These are phyloP conservation scores for Acipenser transmontanus DNA, from an alignment of 2,797 vertebrate species.

Conservation along the genomic window DNA sequence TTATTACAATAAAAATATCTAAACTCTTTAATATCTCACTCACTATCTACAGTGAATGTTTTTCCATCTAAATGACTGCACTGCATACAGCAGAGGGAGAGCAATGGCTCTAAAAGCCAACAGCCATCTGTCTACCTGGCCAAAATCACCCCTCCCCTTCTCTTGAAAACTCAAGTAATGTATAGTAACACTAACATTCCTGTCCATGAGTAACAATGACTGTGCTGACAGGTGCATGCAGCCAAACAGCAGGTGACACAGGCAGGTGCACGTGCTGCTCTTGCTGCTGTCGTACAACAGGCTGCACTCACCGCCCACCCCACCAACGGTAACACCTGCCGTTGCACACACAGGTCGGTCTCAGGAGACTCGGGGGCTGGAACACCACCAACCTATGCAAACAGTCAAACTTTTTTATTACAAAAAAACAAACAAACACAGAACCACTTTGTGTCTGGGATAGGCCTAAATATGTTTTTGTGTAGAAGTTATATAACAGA, in stretches of 20 bases:
- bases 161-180: slow-evolving; percentile 33
- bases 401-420: no score
- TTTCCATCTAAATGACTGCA: no score
- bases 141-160: slow-evolving; percentile 20
- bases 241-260: slow-evolving; percentile 27
- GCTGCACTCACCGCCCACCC: slow-evolving; percentile 11
- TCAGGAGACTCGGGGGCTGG: no score
- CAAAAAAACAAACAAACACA: no score
- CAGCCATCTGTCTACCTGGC: slow-evolving; percentile 33
- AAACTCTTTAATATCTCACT: no score
- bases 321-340: slow-evolving; percentile 9
- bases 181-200: slow-evolving; percentile 25
- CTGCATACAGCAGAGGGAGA: no score
- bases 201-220: slow-evolving; percentile 24
- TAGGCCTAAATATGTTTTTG: no score
- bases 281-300: slow-evolving; percentile 17
- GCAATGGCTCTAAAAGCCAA: slow-evolving; percentile 19
- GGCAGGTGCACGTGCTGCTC: slow-evolving; percentile 31
- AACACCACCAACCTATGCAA: no score
- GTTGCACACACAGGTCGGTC: slow-evolving; percentile 1
- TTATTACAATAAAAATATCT: no score
- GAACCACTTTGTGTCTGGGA: no score
- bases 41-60: no score
- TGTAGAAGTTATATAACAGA: no score
- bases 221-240: slow-evolving; percentile 24